These are phyloP conservation scores for Lamellibrachia satsuma DNA, from an alignment of 2,888 invertebrate genomes.

Conservation along the genomic window DNA sequence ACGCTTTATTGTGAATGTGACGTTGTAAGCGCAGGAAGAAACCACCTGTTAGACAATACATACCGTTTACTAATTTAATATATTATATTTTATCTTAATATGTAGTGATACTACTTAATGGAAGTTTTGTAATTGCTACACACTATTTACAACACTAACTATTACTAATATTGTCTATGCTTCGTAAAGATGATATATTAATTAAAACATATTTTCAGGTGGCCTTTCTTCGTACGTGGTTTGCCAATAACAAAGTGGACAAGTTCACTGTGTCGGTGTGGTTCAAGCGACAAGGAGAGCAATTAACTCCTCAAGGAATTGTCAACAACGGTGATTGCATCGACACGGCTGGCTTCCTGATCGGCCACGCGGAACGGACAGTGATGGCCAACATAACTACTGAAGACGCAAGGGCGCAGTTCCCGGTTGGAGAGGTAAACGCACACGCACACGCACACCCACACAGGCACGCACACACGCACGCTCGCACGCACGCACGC, in stretches of 20 bases:
- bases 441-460: background rate
- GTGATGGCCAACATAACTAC: background rate
- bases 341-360: background rate
- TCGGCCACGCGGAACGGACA: background rate
- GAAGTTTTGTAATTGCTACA: too few relatives aligned
- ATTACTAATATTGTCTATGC: background rate
- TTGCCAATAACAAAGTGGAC: conserved; percentile 21
- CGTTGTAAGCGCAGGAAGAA: background rate
- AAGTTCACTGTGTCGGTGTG: conserved; percentile 19
- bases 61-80: background rate
- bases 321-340: background rate
- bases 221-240: background rate
- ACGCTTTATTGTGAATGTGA: background rate
- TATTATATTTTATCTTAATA: background rate
- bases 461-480: too few relatives aligned
- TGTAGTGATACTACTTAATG: too few relatives aligned
- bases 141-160: background rate
- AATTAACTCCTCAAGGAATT: background rate
- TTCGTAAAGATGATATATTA: too few relatives aligned
- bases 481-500: too few relatives aligned
- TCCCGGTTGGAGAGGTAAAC: background rate
- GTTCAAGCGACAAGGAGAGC: background rate
- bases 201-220: background rate
- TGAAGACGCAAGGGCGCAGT: background rate
- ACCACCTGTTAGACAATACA: background rate